These are phyloP conservation scores for Amazona vittata DNA, from an alignment of 2,113 vertebrate genomes.

Conservation along the genomic window DNA sequence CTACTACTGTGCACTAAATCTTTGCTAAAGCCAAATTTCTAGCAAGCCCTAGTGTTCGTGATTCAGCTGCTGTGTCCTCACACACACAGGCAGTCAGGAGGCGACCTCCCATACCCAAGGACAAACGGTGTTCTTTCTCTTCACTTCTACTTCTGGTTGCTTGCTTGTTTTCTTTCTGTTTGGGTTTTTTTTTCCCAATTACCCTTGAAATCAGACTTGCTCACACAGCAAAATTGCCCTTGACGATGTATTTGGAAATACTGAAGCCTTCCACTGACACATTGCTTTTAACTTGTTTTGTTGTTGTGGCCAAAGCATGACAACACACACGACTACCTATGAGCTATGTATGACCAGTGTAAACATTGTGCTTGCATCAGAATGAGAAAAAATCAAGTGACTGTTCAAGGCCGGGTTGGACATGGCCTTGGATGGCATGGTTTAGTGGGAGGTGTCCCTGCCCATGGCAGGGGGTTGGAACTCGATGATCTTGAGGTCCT, in stretches of 20 bases:
- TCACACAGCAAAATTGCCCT: background rate
- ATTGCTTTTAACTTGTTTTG: background rate
- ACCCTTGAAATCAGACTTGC: background rate
- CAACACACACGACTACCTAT: rapidly evolving
- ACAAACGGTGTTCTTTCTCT: background rate
- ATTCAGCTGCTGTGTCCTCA: background rate
- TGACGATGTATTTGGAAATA: background rate
- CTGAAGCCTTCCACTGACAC: background rate
- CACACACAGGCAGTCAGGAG: background rate
- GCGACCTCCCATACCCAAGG: background rate
- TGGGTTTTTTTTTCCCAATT: background rate
- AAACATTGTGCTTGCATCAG: background rate
- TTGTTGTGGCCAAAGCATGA: background rate
- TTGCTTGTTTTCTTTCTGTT: background rate
- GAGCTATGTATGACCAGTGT: background rate
- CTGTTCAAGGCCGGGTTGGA: too few species aligned
- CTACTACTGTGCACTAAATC: background rate
- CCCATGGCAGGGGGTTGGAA: too few species aligned
- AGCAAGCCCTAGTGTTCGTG: background rate
- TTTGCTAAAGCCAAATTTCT: background rate
- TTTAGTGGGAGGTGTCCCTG: too few species aligned
- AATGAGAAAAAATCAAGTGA: background rate
- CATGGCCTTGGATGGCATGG: too few species aligned
- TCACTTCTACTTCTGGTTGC: background rate
- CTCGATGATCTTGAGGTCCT: too few species aligned